A percentile compares a stretch with the other conserved stretches of the same genome.
phyloP scores from a whole-genome alignment of 2,888 invertebrate species.

The Liposcelis brunnea region DNA sequence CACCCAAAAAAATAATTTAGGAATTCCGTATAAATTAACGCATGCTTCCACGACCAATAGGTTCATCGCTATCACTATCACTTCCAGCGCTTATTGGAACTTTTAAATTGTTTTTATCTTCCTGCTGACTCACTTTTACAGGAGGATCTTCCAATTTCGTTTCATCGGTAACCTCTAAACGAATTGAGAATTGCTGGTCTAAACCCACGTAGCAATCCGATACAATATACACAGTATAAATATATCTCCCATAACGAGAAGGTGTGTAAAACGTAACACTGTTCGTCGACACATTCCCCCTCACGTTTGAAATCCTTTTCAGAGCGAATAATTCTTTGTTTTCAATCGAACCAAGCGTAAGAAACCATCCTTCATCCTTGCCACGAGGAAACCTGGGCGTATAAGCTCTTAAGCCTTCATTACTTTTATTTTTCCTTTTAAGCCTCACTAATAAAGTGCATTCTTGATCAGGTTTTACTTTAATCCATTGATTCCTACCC shows the following conservation, averaged over 20 bases:
- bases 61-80: no score
- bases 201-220: slow-evolving; percentile 87
- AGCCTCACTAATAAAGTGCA: slow-evolving; percentile 36
- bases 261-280: slow-evolving; percentile 47
- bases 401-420: slow-evolving; percentile 30
- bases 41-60: no score
- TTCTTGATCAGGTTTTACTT: slow-evolving; percentile 50
- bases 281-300: slow-evolving; percentile 30
- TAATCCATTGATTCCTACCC: slow-evolving; percentile 33
- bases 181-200: slow-evolving; percentile 67
- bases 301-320: slow-evolving; percentile 47
- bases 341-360: slow-evolving; percentile 60
- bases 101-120: no score
- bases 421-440: slow-evolving; percentile 11
- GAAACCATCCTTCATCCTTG: slow-evolving; percentile 92
- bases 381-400: slow-evolving; percentile 79
- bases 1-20: no score
- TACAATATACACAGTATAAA: slow-evolving; percentile 66
- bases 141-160: no score
- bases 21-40: no score
- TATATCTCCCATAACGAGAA: slow-evolving; percentile 45
- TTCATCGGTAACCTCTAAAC: slow-evolving; percentile 22
- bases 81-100: no score
- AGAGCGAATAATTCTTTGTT: slow-evolving; percentile 60
- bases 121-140: no score